Conservation (phyloP, 2,797 vertebrate species). For the Anabacerthia variegaticeps region DNA sequence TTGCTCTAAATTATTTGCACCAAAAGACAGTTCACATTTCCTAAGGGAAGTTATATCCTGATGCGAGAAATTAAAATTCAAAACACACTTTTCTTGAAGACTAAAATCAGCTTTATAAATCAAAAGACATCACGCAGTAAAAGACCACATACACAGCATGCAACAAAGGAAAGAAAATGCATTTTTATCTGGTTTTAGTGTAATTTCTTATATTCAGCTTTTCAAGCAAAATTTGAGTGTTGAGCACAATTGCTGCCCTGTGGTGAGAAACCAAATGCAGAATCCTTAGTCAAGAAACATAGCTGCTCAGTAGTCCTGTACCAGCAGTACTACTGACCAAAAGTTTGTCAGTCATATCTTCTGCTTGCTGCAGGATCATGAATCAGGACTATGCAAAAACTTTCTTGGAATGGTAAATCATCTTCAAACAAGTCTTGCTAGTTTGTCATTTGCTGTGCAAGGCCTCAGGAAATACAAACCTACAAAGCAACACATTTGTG, state of each 20-base stretch:
- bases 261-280: background rate
- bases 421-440: background rate
- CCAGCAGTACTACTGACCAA: background rate
- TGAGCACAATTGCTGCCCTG: background rate
- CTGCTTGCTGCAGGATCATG: background rate
- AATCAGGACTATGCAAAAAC: background rate
- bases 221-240: background rate
- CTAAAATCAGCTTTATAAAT: background rate
- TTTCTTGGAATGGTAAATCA: background rate
- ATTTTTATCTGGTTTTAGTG: background rate
- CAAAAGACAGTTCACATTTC: background rate
- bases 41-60: background rate
- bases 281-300: background rate
- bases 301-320: background rate
- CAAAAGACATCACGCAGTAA: background rate
- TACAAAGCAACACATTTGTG: background rate
- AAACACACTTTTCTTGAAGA: background rate
- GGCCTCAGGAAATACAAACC: background rate
- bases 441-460: background rate
- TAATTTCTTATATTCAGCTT: background rate
- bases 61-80: background rate
- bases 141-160: background rate
- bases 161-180: background rate
- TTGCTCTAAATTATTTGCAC: background rate
- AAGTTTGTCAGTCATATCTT: background rate